Evolutionary conservation across 2,797 vertebrate genomes (phyloP), one percentile per base, ranked within the genome.

Genomic region (Sebastes baramenuke): DNA sequence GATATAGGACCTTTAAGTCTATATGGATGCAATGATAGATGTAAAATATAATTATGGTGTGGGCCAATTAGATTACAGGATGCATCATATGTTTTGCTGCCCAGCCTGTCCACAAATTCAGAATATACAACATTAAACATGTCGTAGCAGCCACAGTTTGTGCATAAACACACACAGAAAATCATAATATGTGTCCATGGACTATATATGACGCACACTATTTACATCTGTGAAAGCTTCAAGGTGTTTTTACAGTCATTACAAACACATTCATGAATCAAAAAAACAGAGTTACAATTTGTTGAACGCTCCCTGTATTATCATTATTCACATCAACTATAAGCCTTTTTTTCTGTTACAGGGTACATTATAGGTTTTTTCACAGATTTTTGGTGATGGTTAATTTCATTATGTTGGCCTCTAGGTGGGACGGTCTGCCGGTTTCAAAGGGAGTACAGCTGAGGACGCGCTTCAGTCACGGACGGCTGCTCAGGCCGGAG

Each of bases 401-500:
- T 38, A 6, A 46, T 54, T 30, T 3, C 2, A 34, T 81, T 34
- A 68, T 72, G 85, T 56, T 29, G 8, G 76, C 42, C 77, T 87
- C 27, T 58, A 96, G 96, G 78, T 85, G 52, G 89, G 83, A 36
- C 87, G 93, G 85, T 70, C 87, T 6, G 62, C 64, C 52, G 75
- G 85, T 79, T 88, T 94, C 10, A 95, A 93, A 84, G 91, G 82
- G 1, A 75, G 64, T 29, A 55, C 90, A 34, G 72, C 80, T 6
- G 95, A 95, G 54, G 94, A 95, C 6, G 61, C 84, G 0, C 52
- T 89, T 61, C 91, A 92, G 82, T 77, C 95, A 67, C 91, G 95
- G 34, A 77, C 95, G 0, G 95, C 93, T 20, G 29, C 94, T 34
- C 97, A 96, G 81, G 95, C 95, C 0, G 93, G 91, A 60, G 97